These are phyloP conservation scores for Grus americana DNA, from an alignment of 2,113 vertebrate genomes.

Conservation along the genomic window DNA sequence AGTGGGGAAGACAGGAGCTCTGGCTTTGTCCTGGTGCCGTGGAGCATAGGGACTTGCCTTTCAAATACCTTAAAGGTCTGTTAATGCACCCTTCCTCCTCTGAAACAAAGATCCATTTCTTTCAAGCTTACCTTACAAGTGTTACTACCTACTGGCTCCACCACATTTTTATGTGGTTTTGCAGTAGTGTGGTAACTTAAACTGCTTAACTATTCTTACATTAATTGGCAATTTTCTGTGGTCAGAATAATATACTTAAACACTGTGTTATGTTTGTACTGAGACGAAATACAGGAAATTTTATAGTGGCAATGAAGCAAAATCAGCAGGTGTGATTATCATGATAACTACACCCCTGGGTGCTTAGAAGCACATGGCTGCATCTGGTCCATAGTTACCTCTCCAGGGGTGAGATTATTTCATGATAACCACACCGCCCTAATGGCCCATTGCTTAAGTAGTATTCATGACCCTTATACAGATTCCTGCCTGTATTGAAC, in stretches of 20 bases:
- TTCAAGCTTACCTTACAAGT: background rate
- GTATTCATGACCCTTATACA: slow-evolving; percentile 42
- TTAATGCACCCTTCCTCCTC: background rate
- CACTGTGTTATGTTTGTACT: slow-evolving; percentile 8
- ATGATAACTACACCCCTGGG: slow-evolving; percentile 44
- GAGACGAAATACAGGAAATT: background rate
- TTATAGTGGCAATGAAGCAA: slow-evolving; percentile 19
- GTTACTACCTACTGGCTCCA: background rate
- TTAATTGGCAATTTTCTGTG: slow-evolving; percentile 61
- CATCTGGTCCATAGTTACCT: slow-evolving; percentile 55
- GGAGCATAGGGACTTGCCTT: background rate
- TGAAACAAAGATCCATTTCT: background rate
- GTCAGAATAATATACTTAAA: slow-evolving; percentile 52
- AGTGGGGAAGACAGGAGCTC: background rate
- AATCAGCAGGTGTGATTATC: slow-evolving; percentile 65
- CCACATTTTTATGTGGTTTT: background rate
- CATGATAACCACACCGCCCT: slow-evolving; percentile 10
- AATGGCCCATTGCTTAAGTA: slow-evolving; percentile 40
- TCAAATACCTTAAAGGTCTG: background rate
- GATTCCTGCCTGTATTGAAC: background rate
- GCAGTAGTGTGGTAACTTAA: background rate
- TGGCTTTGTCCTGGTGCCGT: background rate
- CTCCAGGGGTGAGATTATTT: slow-evolving; percentile 60
- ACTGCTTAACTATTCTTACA: background rate
- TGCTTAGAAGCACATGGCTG: slow-evolving; percentile 40